A percentile compares a stretch with the other conserved stretches of the same genome.
phyloP scores from a whole-genome alignment of 2,113 vertebrate genomes.

The Nothoprocta pentlandii region DNA sequence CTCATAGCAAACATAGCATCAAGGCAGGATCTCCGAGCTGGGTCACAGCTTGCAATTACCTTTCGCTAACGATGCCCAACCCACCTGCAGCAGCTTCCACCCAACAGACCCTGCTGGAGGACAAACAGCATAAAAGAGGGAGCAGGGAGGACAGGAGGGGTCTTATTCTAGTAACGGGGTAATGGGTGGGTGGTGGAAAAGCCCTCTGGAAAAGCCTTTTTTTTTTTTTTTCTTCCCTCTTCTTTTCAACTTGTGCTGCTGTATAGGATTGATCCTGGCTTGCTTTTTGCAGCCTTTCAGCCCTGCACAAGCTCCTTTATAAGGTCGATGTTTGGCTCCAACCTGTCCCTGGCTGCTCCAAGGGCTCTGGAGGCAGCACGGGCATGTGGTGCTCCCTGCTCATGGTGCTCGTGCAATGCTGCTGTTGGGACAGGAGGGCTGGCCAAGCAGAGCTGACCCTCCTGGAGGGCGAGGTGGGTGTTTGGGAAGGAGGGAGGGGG shows the following conservation, averaged over 20 bases:
- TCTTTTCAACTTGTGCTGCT: neutral
- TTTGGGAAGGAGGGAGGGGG: neutral
- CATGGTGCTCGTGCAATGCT: no score
- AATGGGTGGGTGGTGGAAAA: neutral
- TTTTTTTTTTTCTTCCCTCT: neutral
- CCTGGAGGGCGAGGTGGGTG: neutral
- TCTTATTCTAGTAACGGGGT: neutral
- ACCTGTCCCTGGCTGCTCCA: rapidly evolving
- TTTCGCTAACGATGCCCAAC: neutral
- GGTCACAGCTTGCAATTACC: neutral
- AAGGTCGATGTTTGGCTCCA: rapidly evolving
- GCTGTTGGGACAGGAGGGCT: neutral
- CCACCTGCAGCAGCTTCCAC: neutral
- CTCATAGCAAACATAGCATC: neutral
- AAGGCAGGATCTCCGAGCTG: neutral
- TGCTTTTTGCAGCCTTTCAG: neutral
- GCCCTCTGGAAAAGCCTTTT: no score
- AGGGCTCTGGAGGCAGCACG: neutral
- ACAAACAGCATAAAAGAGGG: neutral
- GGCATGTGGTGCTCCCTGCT: neutral
- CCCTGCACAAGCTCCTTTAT: neutral
- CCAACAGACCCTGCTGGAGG: neutral
- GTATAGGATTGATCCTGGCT: neutral
- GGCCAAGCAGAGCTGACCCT: neutral
- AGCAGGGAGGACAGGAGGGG: neutral